These are phyloP conservation scores for Platycheirus rosarum DNA, from an alignment of 2,888 invertebrate genomes.

Conservation along the genomic window DNA sequence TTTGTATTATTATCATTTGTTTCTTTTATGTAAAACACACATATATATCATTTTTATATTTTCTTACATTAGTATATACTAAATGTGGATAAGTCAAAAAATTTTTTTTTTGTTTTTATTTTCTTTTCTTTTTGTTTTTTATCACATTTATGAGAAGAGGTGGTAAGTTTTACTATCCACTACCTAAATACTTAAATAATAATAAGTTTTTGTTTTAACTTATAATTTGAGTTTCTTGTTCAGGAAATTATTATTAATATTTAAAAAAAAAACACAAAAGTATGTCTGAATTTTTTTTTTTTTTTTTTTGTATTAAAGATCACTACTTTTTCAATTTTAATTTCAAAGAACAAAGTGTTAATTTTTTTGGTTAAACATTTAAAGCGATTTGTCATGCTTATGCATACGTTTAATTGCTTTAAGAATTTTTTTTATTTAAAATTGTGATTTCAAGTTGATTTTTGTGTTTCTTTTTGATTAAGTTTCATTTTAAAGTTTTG, in stretches of 20 bases:
- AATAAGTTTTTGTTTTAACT: conserved; percentile 19
- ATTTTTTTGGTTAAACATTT: conserved; percentile 50
- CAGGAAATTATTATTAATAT: conserved; percentile 41
- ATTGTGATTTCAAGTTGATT: conserved; percentile 24
- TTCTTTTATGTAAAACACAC: conserved; percentile 62
- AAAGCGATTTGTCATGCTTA: conserved; percentile 59
- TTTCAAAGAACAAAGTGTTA: conserved; percentile 35
- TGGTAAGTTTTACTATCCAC: conserved; percentile 75
- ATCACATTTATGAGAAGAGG: conserved; percentile 74
- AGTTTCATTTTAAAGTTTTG: background rate
- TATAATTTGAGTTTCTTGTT: conserved; percentile 30
- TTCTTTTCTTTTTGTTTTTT: conserved; percentile 42
- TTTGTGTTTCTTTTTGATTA: conserved; percentile 39
- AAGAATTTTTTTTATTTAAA: conserved; percentile 20
- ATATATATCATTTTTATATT: conserved; percentile 49
- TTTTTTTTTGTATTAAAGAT: background rate
- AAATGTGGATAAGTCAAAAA: conserved; percentile 73
- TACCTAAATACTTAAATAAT: conserved; percentile 59
- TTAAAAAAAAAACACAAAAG: background rate
- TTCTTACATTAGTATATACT: conserved; percentile 47
- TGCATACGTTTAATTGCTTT: conserved; percentile 49
- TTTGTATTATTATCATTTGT: conserved; percentile 60
- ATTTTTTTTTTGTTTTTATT: too few relatives aligned
- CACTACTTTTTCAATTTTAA: conserved; percentile 2
- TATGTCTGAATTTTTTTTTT: conserved; percentile 2